These are phyloP conservation scores for Catalaphyllia jardinei DNA, from an alignment of 64 coral and sea anemone genomes.

Conservation along the genomic window DNA sequence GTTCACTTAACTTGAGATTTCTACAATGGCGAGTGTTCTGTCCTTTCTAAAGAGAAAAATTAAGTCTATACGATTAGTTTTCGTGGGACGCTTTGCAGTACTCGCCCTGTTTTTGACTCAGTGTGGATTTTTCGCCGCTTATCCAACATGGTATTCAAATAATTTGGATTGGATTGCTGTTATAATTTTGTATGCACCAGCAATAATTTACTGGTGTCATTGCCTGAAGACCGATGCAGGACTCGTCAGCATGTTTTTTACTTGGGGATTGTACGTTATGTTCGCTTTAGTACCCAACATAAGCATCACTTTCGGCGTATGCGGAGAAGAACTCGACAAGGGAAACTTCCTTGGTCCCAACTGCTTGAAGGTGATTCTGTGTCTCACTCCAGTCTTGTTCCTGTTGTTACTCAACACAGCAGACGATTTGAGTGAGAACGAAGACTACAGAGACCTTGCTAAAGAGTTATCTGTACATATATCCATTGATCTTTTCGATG, in stretches of 20 bases:
- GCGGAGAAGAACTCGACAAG: constrained; percentile 35
- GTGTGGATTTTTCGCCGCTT: background rate
- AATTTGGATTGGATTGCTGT: background rate
- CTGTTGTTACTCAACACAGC: constrained; percentile 50
- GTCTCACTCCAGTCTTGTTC: constrained; percentile 14
- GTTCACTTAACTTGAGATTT: too few species aligned
- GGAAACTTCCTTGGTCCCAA: constrained; percentile 48
- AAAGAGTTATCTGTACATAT: background rate
- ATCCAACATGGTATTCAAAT: background rate
- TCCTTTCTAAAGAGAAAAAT: background rate
- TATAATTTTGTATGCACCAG: background rate
- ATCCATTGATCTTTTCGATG: constrained; percentile 64
- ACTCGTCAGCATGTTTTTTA: background rate
- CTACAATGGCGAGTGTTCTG: too few species aligned
- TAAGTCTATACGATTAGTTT: background rate
- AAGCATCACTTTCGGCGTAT: background rate
- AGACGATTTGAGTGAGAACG: background rate
- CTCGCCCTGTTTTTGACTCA: background rate
- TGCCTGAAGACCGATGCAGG: background rate
- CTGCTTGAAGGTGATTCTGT: constrained; percentile 28
- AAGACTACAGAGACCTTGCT: background rate
- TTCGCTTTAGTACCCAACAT: background rate
- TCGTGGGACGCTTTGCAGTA: background rate
- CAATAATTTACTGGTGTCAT: background rate
- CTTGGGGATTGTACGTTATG: background rate